phyloP scores from a whole-genome alignment of 2,113 vertebrate species.

The Micromys minutus region DNA sequence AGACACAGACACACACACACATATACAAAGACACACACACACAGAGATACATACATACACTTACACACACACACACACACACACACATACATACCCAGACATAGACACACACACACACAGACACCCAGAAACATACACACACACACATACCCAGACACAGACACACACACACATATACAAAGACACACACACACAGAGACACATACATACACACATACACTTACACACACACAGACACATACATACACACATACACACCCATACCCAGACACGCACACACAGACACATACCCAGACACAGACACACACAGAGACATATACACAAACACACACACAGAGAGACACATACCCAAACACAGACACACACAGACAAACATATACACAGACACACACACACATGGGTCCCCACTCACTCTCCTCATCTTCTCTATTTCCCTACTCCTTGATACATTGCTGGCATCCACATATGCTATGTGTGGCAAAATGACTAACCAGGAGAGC shows the following conservation, averaged over 20 bases:
- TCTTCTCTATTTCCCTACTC: not conserved
- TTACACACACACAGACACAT: not conserved
- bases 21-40: not conserved
- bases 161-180: not conserved
- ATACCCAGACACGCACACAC: not conserved
- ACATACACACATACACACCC: not conserved
- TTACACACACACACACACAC: not conserved
- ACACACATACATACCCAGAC: not conserved
- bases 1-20: not conserved
- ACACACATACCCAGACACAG: not conserved
- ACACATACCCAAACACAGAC: not conserved
- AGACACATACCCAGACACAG: too few relatives aligned
- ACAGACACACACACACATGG: not conserved
- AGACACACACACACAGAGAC: not conserved
- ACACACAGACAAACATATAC: not conserved
- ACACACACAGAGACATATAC: not conserved
- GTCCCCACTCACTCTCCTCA: not conserved
- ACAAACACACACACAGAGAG: accelerated
- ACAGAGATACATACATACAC: not conserved
- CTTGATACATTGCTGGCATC: not conserved
- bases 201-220: not conserved
- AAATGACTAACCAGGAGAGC: not conserved
- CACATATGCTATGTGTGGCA: not conserved
- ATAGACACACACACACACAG: not conserved
- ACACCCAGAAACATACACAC: not conserved